These are phyloP conservation scores for Papilio dardanus DNA, from an alignment of 1,140 invertebrate genomes.

Conservation along the genomic window DNA sequence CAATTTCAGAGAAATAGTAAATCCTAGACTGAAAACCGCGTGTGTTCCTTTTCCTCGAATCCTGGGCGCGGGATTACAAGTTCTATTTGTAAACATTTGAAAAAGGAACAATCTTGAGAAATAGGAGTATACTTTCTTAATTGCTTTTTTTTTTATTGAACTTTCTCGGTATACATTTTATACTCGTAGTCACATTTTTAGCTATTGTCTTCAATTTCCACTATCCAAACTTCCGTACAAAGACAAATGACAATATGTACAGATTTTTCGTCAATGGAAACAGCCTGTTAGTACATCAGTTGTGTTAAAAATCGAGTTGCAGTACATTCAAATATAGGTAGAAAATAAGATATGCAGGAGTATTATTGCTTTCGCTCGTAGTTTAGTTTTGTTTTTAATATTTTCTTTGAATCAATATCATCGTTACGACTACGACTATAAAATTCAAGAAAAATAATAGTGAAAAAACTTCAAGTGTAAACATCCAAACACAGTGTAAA, in stretches of 20 bases:
- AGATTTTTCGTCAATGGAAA: background rate
- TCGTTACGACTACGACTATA: background rate
- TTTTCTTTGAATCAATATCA: background rate
- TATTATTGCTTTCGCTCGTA: too few relatives aligned
- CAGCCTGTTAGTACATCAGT: background rate
- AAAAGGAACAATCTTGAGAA: background rate
- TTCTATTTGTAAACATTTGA: background rate
- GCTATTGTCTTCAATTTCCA: background rate
- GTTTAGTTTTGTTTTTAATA: too few relatives aligned
- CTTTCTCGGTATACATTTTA: too few relatives aligned
- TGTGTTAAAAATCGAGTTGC: background rate
- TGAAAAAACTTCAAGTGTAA: background rate
- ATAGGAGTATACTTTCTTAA: background rate
- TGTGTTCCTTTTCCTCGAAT: constrained; percentile 2
- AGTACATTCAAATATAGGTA: background rate
- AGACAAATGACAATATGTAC: too few relatives aligned
- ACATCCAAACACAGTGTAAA: constrained; percentile 34
- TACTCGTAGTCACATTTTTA: too few relatives aligned
- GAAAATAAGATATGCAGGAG: background rate
- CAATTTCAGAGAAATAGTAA: background rate
- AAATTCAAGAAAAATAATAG: background rate
- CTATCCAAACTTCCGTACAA: background rate
- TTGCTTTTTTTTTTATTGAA: background rate
- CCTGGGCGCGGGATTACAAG: background rate
- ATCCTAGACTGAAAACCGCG: background rate